A percentile compares a stretch with the other conserved stretches of the same genome.
phyloP scores from a whole-genome alignment of 2,797 vertebrate genomes.

The Poeciliopsis paucimaculata region DNA sequence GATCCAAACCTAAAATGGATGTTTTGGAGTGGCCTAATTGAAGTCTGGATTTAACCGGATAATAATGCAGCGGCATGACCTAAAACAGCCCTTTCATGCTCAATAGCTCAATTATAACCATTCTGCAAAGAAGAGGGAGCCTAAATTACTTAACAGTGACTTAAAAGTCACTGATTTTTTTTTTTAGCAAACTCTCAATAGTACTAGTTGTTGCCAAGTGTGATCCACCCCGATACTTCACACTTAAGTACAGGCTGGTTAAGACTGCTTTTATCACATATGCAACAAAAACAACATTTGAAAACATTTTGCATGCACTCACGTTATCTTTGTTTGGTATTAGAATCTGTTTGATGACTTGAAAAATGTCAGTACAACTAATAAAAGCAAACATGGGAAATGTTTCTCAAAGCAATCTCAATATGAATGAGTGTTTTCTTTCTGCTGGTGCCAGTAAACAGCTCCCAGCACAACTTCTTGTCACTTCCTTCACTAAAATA shows the following conservation, averaged over 20 bases:
- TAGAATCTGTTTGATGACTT: not conserved
- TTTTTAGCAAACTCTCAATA: not conserved
- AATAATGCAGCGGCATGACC: not conserved
- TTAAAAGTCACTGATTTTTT: not conserved
- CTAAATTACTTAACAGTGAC: not conserved
- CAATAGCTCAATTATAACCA: not conserved
- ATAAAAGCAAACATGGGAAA: not conserved
- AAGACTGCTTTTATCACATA: not conserved
- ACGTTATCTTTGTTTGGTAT: not conserved
- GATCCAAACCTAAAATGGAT: not conserved
- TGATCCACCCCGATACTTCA: not conserved
- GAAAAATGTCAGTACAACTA: not conserved
- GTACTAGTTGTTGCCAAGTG: not conserved
- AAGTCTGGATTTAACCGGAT: not conserved
- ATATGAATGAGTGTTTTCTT: conserved; percentile 31
- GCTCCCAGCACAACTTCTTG: conserved; percentile 23
- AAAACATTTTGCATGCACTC: not conserved
- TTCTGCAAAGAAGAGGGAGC: not conserved
- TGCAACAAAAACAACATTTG: not conserved
- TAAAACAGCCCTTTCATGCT: not conserved
- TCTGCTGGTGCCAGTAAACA: conserved; percentile 30
- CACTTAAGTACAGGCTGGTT: not conserved
- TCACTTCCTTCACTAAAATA: conserved; percentile 26
- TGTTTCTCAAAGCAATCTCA: not conserved
- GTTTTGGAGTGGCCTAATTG: not conserved